These are phyloP conservation scores for Oncopeltus fasciatus DNA, from an alignment of 1,140 invertebrate genomes.

Conservation along the genomic window DNA sequence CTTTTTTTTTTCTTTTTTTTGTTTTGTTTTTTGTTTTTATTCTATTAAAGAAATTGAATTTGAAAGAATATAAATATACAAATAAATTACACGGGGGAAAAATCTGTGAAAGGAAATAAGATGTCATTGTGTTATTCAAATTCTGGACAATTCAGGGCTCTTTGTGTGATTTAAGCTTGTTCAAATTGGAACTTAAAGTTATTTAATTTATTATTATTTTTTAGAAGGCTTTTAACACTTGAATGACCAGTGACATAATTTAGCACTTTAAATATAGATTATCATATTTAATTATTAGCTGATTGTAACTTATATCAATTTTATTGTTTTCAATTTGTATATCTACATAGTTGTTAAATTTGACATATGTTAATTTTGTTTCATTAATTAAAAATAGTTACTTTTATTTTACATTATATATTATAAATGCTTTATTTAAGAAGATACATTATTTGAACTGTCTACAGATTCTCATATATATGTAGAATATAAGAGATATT, in stretches of 20 bases:
- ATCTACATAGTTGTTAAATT: conserved; percentile 19
- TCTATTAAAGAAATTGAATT: not conserved
- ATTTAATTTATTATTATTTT: conserved; percentile 1
- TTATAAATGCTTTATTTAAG: conserved; percentile 20
- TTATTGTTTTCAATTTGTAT: conserved; percentile 17
- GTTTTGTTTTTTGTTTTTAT: not conserved
- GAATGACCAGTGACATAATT: conserved; percentile 7
- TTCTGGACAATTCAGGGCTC: not conserved
- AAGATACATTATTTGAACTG: conserved; percentile 17
- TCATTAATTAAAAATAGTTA: conserved; percentile 16
- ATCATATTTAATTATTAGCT: conserved; percentile 6
- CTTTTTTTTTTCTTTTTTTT: not conserved
- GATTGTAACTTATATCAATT: not conserved
- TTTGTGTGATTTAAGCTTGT: not conserved
- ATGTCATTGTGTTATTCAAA: conserved; percentile 5
- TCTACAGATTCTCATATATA: conserved; percentile 19
- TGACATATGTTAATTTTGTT: conserved; percentile 13
- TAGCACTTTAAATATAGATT: conserved; percentile 6
- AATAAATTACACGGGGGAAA: too few species aligned
- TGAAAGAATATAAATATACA: too few species aligned
- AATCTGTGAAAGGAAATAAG: not conserved
- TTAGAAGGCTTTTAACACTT: not conserved
- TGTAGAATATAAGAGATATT: conserved; percentile 18
- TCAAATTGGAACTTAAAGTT: not conserved
- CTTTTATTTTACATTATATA: conserved; percentile 18